Evolutionary conservation across 2,888 invertebrate genomes (phyloP).

Genomic region (Eupeodes latifasciatus): DNA sequence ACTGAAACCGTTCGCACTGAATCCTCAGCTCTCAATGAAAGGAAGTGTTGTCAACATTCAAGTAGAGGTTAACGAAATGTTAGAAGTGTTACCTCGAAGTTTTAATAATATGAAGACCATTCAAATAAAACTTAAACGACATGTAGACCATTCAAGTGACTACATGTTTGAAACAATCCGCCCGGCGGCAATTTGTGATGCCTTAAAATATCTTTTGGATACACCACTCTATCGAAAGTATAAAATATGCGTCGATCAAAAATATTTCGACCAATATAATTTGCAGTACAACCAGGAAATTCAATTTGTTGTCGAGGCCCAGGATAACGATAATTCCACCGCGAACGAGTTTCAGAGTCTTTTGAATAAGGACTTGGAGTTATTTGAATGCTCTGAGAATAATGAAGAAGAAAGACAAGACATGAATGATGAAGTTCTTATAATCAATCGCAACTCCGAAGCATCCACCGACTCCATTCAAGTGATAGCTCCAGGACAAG

Average conservation of each 20-base stretch:
- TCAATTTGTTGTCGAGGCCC: constrained; percentile 18
- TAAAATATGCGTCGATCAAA: not conserved
- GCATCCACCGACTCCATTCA: constrained; percentile 8
- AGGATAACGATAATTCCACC: not conserved
- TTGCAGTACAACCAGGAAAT: constrained; percentile 6
- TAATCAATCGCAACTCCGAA: constrained; percentile 1
- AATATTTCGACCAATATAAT: constrained; percentile 1
- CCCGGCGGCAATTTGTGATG: too few relatives aligned
- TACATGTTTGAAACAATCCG: constrained; percentile 79
- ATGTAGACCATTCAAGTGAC: constrained; percentile 77
- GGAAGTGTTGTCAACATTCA: constrained; percentile 80
- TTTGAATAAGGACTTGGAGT: not conserved
- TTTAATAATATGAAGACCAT: constrained; percentile 78
- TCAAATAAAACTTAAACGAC: constrained; percentile 79
- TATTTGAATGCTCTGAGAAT: not conserved
- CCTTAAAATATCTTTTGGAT: constrained; percentile 73
- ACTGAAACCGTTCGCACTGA: constrained; percentile 77
- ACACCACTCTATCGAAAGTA: constrained; percentile 62
- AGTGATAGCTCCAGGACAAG: constrained; percentile 78
- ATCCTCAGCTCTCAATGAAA: constrained; percentile 79
- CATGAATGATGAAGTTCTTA: not conserved
- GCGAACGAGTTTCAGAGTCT: not conserved
- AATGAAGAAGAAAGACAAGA: not conserved
- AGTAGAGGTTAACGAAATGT: too few relatives aligned
- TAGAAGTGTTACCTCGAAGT: constrained; percentile 75